Percentiles rank a stretch among this genome's conserved stretches.
Conservation (phyloP, 1,140 invertebrate genomes). For the Drosophila lacertosa region DNA sequence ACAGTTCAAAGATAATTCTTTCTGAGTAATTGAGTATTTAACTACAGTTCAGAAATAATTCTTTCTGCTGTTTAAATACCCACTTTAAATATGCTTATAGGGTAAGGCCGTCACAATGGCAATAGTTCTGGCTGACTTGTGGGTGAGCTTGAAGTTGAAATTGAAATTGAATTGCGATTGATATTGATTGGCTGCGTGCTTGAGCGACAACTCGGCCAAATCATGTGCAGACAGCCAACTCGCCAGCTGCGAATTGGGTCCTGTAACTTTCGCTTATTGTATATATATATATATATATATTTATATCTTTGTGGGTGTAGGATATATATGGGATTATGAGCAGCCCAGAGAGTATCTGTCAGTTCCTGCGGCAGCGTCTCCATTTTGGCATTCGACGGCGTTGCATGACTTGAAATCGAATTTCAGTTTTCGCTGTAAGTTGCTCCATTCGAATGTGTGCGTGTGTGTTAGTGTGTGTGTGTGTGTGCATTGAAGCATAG, state of each 20-base stretch:
- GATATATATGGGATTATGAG: slow-evolving; percentile 45
- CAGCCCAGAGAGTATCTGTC: slow-evolving; percentile 44
- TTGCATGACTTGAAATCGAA: slow-evolving; percentile 67
- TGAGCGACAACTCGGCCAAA: slow-evolving; percentile 74
- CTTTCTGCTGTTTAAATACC: background rate
- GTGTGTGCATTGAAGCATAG: slow-evolving; percentile 34
- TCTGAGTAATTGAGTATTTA: no score
- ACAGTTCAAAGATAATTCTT: no score
- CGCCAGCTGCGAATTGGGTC: slow-evolving; percentile 57
- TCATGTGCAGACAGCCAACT: slow-evolving; percentile 57
- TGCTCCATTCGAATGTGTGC: slow-evolving; percentile 11
- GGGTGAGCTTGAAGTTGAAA: slow-evolving; percentile 68
- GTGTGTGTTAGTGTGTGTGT: slow-evolving; percentile 15
- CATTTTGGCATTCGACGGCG: slow-evolving; percentile 44
- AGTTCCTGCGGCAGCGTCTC: slow-evolving; percentile 16
- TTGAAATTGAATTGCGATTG: slow-evolving; percentile 82
- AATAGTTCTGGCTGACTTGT: slow-evolving; percentile 63
- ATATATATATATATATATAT: background rate
- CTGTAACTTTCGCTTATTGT: slow-evolving; percentile 76
- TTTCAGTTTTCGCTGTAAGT: slow-evolving; percentile 44
- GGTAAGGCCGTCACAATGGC: slow-evolving; percentile 24
- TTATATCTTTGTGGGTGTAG: no score
- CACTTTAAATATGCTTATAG: background rate
- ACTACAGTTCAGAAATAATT: background rate
- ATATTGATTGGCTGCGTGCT: slow-evolving; percentile 81